These are phyloP conservation scores for Paramormyrops hopkinsi DNA, from an alignment of 2,797 vertebrate species.

Conservation along the genomic window DNA sequence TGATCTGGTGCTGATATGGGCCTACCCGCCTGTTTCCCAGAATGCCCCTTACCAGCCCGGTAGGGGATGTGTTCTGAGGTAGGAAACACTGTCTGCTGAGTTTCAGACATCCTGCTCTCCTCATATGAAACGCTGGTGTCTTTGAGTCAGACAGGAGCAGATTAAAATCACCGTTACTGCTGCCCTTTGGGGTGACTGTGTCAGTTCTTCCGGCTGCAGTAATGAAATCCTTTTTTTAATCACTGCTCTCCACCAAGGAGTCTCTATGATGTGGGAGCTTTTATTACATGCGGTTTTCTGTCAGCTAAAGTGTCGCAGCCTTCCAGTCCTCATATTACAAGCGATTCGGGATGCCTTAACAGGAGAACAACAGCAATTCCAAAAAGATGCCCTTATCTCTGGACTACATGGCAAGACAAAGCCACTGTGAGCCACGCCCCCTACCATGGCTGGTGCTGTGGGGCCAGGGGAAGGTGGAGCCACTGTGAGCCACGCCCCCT, in stretches of 20 bases:
- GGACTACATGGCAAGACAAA: background rate
- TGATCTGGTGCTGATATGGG: background rate
- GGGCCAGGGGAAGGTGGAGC: background rate
- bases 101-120: background rate
- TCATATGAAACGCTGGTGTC: background rate
- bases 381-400: background rate
- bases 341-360: background rate
- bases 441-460: background rate
- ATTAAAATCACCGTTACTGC: background rate
- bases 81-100: background rate
- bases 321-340: background rate
- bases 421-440: background rate
- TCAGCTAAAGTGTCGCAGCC: background rate
- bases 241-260: background rate
- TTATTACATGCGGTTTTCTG: background rate
- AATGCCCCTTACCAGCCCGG: background rate
- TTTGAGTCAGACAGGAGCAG: background rate
- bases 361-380: background rate
- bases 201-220: background rate
- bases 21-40: background rate
- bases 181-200: background rate
- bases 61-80: background rate
- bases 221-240: constrained; percentile 1
- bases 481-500: background rate
- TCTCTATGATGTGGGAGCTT: background rate